phyloP scores from a whole-genome alignment of 2,797 vertebrate species.

The Pterois miles region DNA sequence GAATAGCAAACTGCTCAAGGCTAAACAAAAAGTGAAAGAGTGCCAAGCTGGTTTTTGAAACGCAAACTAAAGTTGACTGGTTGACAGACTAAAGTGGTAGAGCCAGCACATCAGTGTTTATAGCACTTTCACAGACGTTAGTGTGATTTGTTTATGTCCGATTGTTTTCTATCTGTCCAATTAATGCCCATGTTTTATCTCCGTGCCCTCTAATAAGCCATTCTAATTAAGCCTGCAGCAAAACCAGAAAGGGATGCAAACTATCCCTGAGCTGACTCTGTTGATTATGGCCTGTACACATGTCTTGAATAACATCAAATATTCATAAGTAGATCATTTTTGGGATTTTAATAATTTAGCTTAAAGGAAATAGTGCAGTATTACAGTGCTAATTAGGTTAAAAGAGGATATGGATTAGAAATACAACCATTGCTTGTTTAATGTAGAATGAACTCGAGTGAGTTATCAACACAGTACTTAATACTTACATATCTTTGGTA shows the following conservation, averaged over 20 bases:
- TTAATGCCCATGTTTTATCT: conserved; percentile 58
- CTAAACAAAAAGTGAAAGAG: background rate
- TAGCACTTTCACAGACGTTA: background rate
- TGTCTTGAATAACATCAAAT: conserved; percentile 24
- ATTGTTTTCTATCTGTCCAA: conserved; percentile 50
- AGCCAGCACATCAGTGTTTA: background rate
- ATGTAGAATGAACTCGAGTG: background rate
- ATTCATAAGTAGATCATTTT: conserved; percentile 25
- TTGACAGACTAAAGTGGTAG: background rate
- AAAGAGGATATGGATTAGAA: background rate
- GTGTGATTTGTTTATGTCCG: conserved; percentile 40
- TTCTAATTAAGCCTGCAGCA: conserved; percentile 49
- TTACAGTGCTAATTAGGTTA: conserved; percentile 14
- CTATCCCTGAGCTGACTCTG: conserved; percentile 11
- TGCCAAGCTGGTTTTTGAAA: background rate
- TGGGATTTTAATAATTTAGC: conserved; percentile 16
- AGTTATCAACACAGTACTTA: background rate
- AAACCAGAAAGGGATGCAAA: conserved; percentile 15
- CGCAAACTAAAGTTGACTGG: background rate
- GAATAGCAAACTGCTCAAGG: background rate
- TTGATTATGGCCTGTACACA: conserved; percentile 28
- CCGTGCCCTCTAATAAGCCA: conserved; percentile 45
- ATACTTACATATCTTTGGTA: background rate
- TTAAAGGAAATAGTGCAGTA: background rate
- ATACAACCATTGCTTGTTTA: background rate